phyloP scores from a whole-genome alignment of 2,113 vertebrate species.

The Pseudolaguvia tuberculata region DNA sequence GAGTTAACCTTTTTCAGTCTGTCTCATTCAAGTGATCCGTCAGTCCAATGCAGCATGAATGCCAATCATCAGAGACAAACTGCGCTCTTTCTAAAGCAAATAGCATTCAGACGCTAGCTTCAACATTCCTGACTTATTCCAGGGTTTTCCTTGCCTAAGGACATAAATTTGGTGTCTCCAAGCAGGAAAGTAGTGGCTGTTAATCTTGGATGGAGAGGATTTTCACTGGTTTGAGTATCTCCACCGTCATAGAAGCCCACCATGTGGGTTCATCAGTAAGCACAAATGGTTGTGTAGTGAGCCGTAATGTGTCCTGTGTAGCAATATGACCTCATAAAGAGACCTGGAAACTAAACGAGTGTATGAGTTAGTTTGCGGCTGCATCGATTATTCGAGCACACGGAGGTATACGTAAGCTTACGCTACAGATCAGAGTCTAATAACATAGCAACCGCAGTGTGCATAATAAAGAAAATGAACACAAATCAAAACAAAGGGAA shows the following conservation, averaged over 20 bases:
- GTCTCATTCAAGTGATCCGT: slow-evolving; percentile 27
- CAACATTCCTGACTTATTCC: slow-evolving; percentile 10
- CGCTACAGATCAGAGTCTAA: slow-evolving; percentile 57
- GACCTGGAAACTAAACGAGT: slow-evolving; percentile 34
- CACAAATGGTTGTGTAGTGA: slow-evolving; percentile 16
- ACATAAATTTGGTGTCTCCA: slow-evolving; percentile 25
- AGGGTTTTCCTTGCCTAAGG: slow-evolving; percentile 20
- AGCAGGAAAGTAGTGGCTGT: slow-evolving; percentile 36
- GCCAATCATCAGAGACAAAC: slow-evolving; percentile 30
- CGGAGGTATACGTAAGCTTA: slow-evolving; percentile 43
- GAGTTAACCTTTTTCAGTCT: slow-evolving; percentile 20
- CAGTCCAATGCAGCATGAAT: not conserved
- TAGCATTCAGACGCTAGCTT: slow-evolving; percentile 15
- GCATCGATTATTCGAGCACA: slow-evolving; percentile 16
- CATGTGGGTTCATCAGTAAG: slow-evolving; percentile 27
- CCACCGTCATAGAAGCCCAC: slow-evolving; percentile 15
- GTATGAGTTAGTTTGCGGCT: slow-evolving; percentile 24
- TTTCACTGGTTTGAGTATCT: slow-evolving; percentile 21
- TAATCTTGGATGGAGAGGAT: slow-evolving; percentile 35
- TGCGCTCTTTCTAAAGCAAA: slow-evolving; percentile 31
- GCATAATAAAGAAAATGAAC: slow-evolving; percentile 48
- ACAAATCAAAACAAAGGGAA: slow-evolving; percentile 36
- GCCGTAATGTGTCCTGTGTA: slow-evolving; percentile 34
- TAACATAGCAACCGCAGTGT: slow-evolving; percentile 56
- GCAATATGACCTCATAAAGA: slow-evolving; percentile 33